Evolutionary conservation across 2,888 invertebrate species (phyloP).

Genomic region (Rhabditoides inermis): DNA sequence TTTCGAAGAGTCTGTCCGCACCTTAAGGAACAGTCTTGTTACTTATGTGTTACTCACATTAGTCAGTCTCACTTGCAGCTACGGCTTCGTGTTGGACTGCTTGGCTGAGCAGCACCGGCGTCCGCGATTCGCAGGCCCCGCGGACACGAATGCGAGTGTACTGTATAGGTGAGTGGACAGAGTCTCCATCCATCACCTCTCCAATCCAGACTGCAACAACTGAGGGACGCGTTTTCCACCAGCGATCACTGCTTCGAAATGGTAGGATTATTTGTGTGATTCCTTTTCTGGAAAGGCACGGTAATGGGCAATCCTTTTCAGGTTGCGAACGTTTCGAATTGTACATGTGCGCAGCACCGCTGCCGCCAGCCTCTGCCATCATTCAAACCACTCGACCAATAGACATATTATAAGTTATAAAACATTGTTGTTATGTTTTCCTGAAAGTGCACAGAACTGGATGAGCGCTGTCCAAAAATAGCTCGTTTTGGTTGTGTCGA

Average conservation of each 20-base stretch:
- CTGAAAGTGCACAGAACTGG: too few relatives aligned
- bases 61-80: too few relatives aligned
- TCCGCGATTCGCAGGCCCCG: constrained; percentile 36
- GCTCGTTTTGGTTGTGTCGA: too few relatives aligned
- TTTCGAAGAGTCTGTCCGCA: too few relatives aligned
- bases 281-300: neutral
- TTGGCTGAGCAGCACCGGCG: constrained; percentile 43
- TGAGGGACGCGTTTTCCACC: constrained; percentile 5
- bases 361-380: too few relatives aligned
- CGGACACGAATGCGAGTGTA: neutral
- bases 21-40: too few relatives aligned
- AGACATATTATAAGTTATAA: too few relatives aligned
- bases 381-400: too few relatives aligned
- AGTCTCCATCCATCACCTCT: neutral
- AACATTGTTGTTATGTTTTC: too few relatives aligned
- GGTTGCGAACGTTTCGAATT: constrained; percentile 37
- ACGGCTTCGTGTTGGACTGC: constrained; percentile 39
- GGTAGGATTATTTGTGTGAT: neutral
- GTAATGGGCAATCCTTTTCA: neutral
- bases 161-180: neutral
- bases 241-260: constrained; percentile 6
- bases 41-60: too few relatives aligned
- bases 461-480: too few relatives aligned
- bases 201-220: constrained; percentile 2
- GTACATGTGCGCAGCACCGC: constrained; percentile 44